Evolutionary conservation across 1,140 invertebrate genomes (phyloP), one percentile per base, ranked within the genome.

Genomic region (Drosophila fuyamai): DNA sequence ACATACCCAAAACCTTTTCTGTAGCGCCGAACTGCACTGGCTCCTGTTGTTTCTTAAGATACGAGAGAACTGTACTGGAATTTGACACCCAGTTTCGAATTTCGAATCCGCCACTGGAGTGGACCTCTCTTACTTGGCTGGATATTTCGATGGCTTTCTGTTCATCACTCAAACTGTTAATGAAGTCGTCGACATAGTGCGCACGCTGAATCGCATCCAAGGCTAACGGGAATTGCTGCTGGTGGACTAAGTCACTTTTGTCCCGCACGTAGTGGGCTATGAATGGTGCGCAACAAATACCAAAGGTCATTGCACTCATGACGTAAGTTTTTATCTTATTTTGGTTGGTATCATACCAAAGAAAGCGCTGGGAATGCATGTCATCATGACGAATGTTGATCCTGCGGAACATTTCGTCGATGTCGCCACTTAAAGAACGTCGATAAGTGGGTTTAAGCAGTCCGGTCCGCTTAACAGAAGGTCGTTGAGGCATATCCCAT

Each of bases 381-480:
- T 48, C 46, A 3, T 48, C 46, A 12, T 48, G 46, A 18, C 23
- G 47, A n/a, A 48, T 48, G 23, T 48, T 27, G 47, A 48, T 48
- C 23, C 46, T 48, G 16, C 9, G 51, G 18, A 54, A 40, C 51
- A 14, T 40, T 27, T 56, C 54, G 54, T 38, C 38, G 18, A 56
- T 56, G 23, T 56, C 38, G 38, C 36, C 54, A n/a, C 38, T 27
- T 27, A 56, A 6, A 57, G 10, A 7, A 43, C 40, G 4, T 40
- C 13, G 27, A 57, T 43, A 9, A 43, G 27, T 14, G 18, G 38
- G 18, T 40, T 43, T 5, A 43, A 41, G 3, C 40, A 29, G 40
- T 16, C 38, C 8, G 40, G 38, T 29, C 38, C 18, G 23, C 23
- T 43, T 23, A 57, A n/a, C 54, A 57, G 5, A 23, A 43, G 5